Base-by-base conservation (phyloP, 2,888 invertebrate genomes). In the Herminia tarsipennalis region DNA sequence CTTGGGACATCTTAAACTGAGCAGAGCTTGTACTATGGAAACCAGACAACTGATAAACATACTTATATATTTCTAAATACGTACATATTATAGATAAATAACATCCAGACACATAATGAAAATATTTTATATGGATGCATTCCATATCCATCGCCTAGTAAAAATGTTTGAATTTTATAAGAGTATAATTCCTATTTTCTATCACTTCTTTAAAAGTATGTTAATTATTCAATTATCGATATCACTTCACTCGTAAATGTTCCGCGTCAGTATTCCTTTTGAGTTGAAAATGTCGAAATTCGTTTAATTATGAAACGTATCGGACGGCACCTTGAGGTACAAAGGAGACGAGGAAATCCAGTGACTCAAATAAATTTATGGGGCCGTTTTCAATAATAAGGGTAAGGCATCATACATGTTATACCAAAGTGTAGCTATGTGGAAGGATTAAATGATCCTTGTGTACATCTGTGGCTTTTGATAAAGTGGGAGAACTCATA, bases 331-430 rank as follows among this genome's bases (percentile, higher is more conserved):
- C 58, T 55, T 57, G 41, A 22, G 24, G 44, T 41, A 43, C 45
- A 55, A 58, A 52, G 25, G 44, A 52, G 51, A 52, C 49, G 53
- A 61, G 28, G 66, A 70, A 79, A 78, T 70, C 68, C 73, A 66
- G 61, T 63, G 58, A 63, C 53, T 62, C 71, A 73, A 72, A 77
- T 70, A 73, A 75, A 78, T 76, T 73, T 75, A 79, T 73, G 69
- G 66, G 69, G 59, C 64, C 73, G 68, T 64, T 73, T 77, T 75
- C 69, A 75, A 74, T 75, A 69, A 71, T 66, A 66, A 48, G 54
- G 53, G 56, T 60, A 61, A 61, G 62, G 64, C 56, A 64, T 66
- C 56, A 56, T 63, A 61, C 56, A 49, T 60, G 62, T 54, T 66
- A 28, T 39, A 22, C 16, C 17, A 56, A 60, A 58, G 56, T 56